phyloP scores from a whole-genome alignment of 2,797 vertebrate species.

The Phoebastria nigripes region DNA sequence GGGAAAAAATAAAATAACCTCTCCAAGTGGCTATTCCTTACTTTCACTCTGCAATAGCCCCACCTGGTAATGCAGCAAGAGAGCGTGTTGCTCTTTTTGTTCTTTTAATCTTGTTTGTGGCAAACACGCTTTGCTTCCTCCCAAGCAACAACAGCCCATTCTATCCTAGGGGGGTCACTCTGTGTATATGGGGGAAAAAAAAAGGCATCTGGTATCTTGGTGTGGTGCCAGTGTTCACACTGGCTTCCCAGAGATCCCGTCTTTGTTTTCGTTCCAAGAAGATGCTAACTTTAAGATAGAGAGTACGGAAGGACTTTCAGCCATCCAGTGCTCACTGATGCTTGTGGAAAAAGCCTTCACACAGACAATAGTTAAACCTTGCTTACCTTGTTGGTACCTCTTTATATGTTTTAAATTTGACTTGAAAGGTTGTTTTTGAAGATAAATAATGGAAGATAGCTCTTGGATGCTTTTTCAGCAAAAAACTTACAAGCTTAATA shows the following conservation, averaged over 20 bases:
- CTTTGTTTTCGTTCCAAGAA: neutral
- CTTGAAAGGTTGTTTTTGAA: neutral
- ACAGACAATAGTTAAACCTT: neutral
- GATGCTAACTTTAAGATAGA: neutral
- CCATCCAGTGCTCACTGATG: neutral
- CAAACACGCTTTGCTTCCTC: neutral
- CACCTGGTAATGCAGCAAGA: neutral
- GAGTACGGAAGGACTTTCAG: neutral
- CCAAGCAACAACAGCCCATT: neutral
- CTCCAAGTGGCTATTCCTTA: neutral
- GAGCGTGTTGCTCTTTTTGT: neutral
- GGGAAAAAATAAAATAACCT: neutral
- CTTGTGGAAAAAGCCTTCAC: neutral
- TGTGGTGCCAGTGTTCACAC: slow-evolving; percentile 4
- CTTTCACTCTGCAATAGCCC: neutral
- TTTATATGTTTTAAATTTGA: neutral
- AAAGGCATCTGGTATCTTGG: slow-evolving; percentile 10
- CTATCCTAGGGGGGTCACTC: neutral
- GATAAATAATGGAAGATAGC: neutral
- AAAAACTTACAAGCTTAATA: neutral
- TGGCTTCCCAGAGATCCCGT: slow-evolving; percentile 14
- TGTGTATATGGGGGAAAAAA: neutral
- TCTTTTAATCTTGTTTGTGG: slow-evolving; percentile 19
- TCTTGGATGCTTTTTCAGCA: neutral
- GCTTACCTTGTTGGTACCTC: neutral